These are phyloP conservation scores for Ahaetulla prasina DNA, from an alignment of 2,113 vertebrate species.

Conservation along the genomic window DNA sequence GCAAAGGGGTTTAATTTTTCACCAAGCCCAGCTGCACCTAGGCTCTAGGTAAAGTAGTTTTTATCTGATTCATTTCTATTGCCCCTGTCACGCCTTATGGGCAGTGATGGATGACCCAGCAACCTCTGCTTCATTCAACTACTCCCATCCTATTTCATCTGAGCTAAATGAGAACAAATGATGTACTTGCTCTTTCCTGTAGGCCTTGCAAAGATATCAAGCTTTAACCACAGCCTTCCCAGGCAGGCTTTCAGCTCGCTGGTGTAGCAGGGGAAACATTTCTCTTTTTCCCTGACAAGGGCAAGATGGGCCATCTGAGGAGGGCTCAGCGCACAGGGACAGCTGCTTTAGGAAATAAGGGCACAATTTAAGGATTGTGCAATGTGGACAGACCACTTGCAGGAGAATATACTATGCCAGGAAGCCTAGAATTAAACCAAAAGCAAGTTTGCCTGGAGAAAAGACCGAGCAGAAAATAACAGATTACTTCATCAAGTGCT, in stretches of 20 bases:
- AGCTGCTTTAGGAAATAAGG: background rate
- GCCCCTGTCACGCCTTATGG: background rate
- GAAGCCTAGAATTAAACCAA: background rate
- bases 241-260: background rate
- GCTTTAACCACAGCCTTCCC: background rate
- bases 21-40: background rate
- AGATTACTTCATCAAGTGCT: background rate
- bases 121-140: background rate
- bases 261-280: background rate
- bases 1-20: background rate
- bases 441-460: background rate
- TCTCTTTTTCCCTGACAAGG: background rate
- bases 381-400: background rate
- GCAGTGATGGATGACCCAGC: slow-evolving; percentile 6
- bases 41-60: background rate
- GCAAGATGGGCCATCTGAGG: background rate
- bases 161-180: slow-evolving; percentile 25
- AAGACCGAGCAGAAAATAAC: background rate
- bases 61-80: background rate
- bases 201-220: background rate
- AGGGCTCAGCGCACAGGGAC: too few relatives aligned
- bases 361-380: background rate
- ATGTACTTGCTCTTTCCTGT: background rate
- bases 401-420: background rate
- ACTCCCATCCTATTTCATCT: slow-evolving; percentile 9